A percentile compares a stretch with the other conserved stretches of the same genome.
Evolutionary conservation across 2,888 invertebrate genomes (phyloP).

Genomic region (Machimus rusticus): DNA sequence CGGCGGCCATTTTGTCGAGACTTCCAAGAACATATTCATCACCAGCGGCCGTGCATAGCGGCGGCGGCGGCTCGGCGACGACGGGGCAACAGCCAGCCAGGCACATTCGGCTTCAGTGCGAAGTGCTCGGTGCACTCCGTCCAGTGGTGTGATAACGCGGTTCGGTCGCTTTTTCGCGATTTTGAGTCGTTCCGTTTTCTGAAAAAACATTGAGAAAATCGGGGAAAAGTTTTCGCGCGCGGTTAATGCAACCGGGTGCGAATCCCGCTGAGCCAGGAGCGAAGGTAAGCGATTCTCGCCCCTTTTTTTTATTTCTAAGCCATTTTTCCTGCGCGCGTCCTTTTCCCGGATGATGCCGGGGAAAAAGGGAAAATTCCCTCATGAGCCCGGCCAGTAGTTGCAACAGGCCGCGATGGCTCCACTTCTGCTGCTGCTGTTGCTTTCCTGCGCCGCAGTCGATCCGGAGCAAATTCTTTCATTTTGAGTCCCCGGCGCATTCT

Average conservation of each 20-base stretch:
- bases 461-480: neutral
- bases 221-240: neutral
- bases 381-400: neutral
- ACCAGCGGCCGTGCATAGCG: slow-evolving; percentile 4
- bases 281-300: neutral
- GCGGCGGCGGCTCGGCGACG: slow-evolving; percentile 11
- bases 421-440: neutral
- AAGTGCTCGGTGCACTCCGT: slow-evolving; percentile 19
- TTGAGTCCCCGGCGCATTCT: neutral
- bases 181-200: neutral
- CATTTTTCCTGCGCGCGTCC: neutral
- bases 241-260: neutral
- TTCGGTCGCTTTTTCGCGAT: slow-evolving; percentile 9
- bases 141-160: slow-evolving; percentile 29
- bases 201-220: neutral
- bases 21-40: slow-evolving; percentile 41
- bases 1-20: slow-evolving; percentile 45
- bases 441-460: neutral
- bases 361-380: neutral
- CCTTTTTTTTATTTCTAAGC: neutral
- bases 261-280: neutral
- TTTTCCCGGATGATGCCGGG: neutral
- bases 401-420: neutral
- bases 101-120: neutral
- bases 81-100: neutral